Conservation (phyloP, 2,888 invertebrate species). For the Harmothoe impar region DNA sequence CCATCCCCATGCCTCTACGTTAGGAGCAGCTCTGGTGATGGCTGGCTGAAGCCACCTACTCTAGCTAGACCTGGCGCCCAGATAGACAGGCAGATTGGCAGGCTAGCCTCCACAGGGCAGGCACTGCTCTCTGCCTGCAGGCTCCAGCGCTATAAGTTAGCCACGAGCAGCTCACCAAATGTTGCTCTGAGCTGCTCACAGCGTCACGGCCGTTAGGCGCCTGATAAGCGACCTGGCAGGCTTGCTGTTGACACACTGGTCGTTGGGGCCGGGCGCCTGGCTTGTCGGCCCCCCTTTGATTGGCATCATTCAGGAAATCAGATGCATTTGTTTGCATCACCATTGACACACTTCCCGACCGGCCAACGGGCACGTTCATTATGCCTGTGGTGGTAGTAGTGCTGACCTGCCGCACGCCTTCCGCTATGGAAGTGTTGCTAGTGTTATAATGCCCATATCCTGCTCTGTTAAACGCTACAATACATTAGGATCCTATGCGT, state of each 20-base stretch:
- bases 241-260: neutral
- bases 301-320: conserved; percentile 45
- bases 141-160: neutral
- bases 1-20: no score
- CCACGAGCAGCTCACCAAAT: neutral
- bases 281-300: conserved; percentile 19
- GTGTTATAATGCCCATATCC: no score
- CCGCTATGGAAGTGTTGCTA: no score
- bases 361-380: neutral
- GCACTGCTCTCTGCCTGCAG: neutral
- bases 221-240: neutral
- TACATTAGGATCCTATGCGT: no score
- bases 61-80: no score
- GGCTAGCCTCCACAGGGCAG: neutral
- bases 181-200: neutral
- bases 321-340: conserved; percentile 29
- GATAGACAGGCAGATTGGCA: neutral
- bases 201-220: conserved; percentile 2
- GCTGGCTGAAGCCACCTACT: no score
- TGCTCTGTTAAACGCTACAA: no score
- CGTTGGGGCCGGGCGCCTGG: conserved; percentile 12
- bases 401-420: no score
- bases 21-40: no score
- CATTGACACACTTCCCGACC: conserved; percentile 26
- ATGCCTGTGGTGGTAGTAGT: neutral